Conservation (phyloP, 2,797 vertebrate genomes). For the Leptoclinus maculatus region DNA sequence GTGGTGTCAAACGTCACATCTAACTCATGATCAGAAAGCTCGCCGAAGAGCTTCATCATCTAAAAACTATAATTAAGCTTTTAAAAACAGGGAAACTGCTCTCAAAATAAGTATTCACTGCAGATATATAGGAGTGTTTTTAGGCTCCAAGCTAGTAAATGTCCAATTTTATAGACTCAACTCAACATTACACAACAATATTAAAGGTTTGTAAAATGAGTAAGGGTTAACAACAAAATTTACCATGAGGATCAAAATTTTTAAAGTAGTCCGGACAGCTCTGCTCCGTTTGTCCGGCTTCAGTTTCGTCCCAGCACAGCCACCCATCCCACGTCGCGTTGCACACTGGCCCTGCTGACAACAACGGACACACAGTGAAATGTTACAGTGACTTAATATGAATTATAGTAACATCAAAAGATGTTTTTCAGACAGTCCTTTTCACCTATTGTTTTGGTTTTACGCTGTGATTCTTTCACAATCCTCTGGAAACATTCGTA, state of each 20-base stretch:
- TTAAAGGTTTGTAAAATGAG: neutral
- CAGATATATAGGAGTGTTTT: neutral
- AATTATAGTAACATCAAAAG: fast-evolving
- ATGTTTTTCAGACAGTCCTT: too few relatives aligned
- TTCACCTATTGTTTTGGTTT: conserved; percentile 82
- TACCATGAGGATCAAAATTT: conserved; percentile 93
- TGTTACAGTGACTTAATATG: neutral
- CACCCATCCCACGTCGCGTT: conserved; percentile 97
- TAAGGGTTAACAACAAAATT: neutral
- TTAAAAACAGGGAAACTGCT: too few relatives aligned
- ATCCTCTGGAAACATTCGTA: conserved; percentile 96
- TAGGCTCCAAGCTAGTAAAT: neutral
- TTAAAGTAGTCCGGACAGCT: conserved; percentile 92
- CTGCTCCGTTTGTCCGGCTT: conserved; percentile 88
- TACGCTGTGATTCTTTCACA: conserved; percentile 82
- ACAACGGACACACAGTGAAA: neutral
- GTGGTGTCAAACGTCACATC: neutral
- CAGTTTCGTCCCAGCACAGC: conserved; percentile 93
- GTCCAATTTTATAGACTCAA: neutral
- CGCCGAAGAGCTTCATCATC: too few relatives aligned
- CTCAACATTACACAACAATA: neutral
- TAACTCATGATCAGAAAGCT: too few relatives aligned
- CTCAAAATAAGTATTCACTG: too few relatives aligned
- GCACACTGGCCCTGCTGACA: conserved; percentile 79
- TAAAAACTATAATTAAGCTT: neutral